These are phyloP conservation scores for Parasteatoda tepidariorum DNA, from an alignment of 1,140 invertebrate species.

Conservation along the genomic window DNA sequence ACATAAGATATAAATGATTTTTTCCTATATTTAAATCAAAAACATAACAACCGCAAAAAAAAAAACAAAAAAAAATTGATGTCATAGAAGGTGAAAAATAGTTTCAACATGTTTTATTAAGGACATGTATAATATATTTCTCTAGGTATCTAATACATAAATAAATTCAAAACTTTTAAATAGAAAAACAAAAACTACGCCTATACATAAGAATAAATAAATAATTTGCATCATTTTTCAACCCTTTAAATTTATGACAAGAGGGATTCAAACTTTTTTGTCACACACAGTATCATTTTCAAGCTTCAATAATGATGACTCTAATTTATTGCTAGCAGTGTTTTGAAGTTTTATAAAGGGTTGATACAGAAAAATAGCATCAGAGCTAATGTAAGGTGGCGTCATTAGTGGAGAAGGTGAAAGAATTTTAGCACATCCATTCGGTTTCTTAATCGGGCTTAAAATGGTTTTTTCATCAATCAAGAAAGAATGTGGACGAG, in stretches of 20 bases:
- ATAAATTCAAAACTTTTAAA: not conserved
- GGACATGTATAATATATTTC: too few species aligned
- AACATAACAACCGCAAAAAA: not conserved
- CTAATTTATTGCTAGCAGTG: not conserved
- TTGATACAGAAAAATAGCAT: conserved; percentile 21
- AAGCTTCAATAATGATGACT: too few species aligned
- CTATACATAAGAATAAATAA: not conserved
- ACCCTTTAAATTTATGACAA: not conserved
- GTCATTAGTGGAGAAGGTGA: not conserved
- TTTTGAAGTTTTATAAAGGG: not conserved
- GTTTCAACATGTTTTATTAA: too few species aligned
- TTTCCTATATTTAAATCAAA: not conserved
- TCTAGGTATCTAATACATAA: too few species aligned
- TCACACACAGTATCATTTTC: too few species aligned
- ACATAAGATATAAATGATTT: too few species aligned
- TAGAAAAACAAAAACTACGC: not conserved
- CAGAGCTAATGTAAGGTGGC: conserved; percentile 4
- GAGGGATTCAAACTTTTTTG: not conserved
- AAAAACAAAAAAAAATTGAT: not conserved
- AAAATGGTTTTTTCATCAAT: conserved; percentile 39
- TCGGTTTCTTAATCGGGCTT: conserved; percentile 37
- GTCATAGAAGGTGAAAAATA: not conserved
- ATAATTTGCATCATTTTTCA: too few species aligned
- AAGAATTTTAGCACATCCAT: not conserved
- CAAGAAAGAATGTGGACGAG: not conserved